Percentiles rank a stretch among this genome's conserved stretches.
phyloP scores from a whole-genome alignment of 2,888 invertebrate genomes.

The Sipha maydis region DNA sequence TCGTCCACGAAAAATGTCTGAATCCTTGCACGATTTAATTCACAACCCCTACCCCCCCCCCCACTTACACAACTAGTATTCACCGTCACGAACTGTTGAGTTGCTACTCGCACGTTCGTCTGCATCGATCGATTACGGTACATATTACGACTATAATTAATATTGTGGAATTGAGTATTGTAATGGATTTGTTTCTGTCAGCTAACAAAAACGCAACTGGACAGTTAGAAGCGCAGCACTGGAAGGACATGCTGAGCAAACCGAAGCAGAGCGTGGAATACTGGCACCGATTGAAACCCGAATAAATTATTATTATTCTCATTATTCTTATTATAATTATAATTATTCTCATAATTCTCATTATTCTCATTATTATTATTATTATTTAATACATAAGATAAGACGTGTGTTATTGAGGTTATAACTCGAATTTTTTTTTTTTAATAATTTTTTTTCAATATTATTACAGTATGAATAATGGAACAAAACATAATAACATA shows the following conservation, averaged over 20 bases:
- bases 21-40: no score
- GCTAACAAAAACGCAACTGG: constrained; percentile 90
- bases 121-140: no score
- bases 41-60: no score
- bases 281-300: constrained; percentile 96
- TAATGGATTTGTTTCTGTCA: neutral
- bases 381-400: constrained; percentile 1
- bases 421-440: neutral
- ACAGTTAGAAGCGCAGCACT: constrained; percentile 94
- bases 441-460: neutral
- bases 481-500: constrained; percentile 51
- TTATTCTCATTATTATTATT: neutral
- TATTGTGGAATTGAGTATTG: no score
- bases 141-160: neutral
- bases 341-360: neutral
- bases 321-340: constrained; percentile 20
- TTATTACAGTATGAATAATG: constrained; percentile 16
- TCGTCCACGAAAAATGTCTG: no score
- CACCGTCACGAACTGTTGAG: no score
- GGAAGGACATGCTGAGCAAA: constrained; percentile 98
- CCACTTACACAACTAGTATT: no score
- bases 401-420: constrained; percentile 8
- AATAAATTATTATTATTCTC: constrained; percentile 70
- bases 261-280: constrained; percentile 95
- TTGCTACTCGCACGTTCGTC: no score